Base-by-base conservation (phyloP, 2,888 invertebrate genomes). In the Pristionchus mayeri region DNA sequence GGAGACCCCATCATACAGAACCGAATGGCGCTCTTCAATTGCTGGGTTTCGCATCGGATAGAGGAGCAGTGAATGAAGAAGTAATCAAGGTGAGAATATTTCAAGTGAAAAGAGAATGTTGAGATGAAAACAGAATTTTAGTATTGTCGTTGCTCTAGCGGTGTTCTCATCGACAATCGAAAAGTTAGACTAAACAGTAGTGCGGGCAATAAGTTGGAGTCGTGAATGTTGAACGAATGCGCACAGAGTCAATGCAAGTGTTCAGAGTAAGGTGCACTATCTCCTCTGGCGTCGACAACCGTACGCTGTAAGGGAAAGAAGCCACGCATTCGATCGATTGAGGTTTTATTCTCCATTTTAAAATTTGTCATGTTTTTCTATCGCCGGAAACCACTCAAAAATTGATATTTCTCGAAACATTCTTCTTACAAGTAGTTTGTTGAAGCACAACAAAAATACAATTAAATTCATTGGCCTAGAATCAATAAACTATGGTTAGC, bases 241-340 rank as follows among this genome's bases (percentile, higher is more conserved):
- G 24, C 18, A n/a, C 57, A n/a, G 50, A 16, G 50, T 50, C 18
- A 57, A 21, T 9, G 1, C 34, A 63, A 16, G 3, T 16, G 0
- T 82, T 11, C 83, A 83, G 83, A 83, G 83, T 37, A 67, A 52
- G 40, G 83, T 83, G 11, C 30, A 52, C 18, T 83, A 83, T 52
- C 71, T 83, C n/a, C 34, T 83, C 21, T 83, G 83, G 83, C 48
- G 37, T n/a, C 21, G 37, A 24, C 83, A 83, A 18, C 18, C 83
- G n/a, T 83, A 71, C 24, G 27, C 27, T 3, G 83, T 67, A 16
- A 4, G 83, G 27, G 71, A 83, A n/a, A 48, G 83, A 24, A 57
- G 37, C 34, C 48, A 30, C 13, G n/a, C n/a, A 1, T 83, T 83
- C 52, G 40, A 71, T 50, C 54, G 54, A 71, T 34, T 83, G 83